These are phyloP conservation scores for Tiliacea aurago DNA, from an alignment of 2,888 invertebrate genomes.

Conservation along the genomic window DNA sequence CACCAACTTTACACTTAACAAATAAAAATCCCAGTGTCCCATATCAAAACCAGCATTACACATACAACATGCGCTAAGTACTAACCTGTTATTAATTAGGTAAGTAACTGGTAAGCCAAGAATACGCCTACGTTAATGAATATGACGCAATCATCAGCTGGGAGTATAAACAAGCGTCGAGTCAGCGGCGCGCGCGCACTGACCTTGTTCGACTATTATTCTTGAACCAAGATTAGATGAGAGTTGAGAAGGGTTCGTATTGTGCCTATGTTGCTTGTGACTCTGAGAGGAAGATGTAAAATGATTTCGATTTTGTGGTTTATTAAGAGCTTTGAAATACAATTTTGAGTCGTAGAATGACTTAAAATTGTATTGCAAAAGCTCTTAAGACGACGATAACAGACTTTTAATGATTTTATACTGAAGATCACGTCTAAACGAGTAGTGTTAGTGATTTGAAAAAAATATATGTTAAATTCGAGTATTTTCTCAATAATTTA, in stretches of 20 bases:
- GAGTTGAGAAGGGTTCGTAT: conserved; percentile 2
- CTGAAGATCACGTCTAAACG: no score
- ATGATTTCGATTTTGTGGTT: neutral
- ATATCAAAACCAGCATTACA: neutral
- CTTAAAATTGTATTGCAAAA: no score
- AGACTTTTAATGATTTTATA: no score
- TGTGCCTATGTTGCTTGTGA: conserved; percentile 44
- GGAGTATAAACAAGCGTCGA: conserved; percentile 65
- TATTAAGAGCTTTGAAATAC: neutral
- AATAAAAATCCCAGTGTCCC: no score
- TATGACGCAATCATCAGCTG: conserved; percentile 77
- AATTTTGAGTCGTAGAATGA: neutral
- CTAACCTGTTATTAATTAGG: conserved; percentile 46
- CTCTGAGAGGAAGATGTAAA: conserved; percentile 14
- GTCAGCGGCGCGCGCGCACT: conserved; percentile 70
- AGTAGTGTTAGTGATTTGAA: no score
- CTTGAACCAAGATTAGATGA: conserved; percentile 72
- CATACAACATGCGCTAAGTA: conserved; percentile 10
- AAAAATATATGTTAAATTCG: no score
- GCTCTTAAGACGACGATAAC: no score
- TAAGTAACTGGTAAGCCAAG: conserved; percentile 28
- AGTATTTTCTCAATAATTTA: no score
- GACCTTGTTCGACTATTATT: conserved; percentile 85
- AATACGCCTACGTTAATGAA: conserved; percentile 42
- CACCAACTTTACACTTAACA: no score